Base-by-base conservation (phyloP, 2,797 vertebrate genomes). In the Helostoma temminkii region DNA sequence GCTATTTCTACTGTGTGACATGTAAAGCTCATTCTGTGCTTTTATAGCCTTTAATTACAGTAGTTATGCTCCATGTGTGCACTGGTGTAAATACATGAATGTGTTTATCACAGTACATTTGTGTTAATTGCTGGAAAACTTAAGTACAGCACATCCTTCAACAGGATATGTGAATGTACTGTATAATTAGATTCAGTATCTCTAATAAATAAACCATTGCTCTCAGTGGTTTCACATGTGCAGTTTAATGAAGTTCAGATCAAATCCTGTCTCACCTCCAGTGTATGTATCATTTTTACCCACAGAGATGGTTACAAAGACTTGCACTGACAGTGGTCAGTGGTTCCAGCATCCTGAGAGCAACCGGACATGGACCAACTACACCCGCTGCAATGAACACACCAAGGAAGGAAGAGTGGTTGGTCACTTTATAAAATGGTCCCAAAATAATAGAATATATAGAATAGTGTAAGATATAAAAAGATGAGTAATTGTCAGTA, bases 341-440 rank as follows among this genome's bases (percentile, higher is more conserved):
- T 99, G 98, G 98, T 99, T 98, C 82, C 90, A 92, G 56, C 98
- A 99, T 74, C 98, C 98, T 0, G 92, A 92, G 56, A 99, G 97
- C 91, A 99, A 99, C 91, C 92, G 96, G 62, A 99, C 96, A 0
- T 99, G 98, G 98, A 97, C 96, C 48, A 98, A 99, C 86, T 99
- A 95, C 80, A 98, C 97, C 4, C 94, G 89, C 76, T 99, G 98
- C 82, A 98, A 94, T 10, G 80, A 92, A 50, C 93, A 93, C 83
- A 96, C 96, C 0, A 93, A 79, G 0, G 94, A 96, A 80, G 96
- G 95, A 87, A 89, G 95, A 82, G 92, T 97, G 95, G 98, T 99
- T 88, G 18, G 89, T 76, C 19, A 6, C 24, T 22, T 48, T 5
- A 32, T n/a, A 8, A 21, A n/a, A 41, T 26, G 24, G 1, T 39